These are phyloP conservation scores for Hoplostethus atlanticus DNA, from an alignment of 2,797 vertebrate genomes.

Conservation along the genomic window DNA sequence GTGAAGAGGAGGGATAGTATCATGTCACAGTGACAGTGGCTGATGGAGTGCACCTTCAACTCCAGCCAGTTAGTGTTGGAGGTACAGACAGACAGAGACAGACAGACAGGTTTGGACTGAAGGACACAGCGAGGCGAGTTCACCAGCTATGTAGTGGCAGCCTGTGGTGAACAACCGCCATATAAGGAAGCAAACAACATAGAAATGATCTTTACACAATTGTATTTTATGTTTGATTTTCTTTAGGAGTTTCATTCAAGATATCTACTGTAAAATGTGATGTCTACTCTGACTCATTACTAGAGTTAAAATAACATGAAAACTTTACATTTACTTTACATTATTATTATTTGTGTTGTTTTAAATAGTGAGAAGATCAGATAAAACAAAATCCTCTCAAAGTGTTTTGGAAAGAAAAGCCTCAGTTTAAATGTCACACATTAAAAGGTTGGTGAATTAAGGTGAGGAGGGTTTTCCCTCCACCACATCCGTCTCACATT, in stretches of 20 bases:
- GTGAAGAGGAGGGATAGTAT: constrained; percentile 48
- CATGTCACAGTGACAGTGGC: constrained; percentile 58
- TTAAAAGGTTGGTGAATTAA: neutral
- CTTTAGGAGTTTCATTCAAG: neutral
- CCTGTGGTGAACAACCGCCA: too few relatives aligned
- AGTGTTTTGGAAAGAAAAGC: constrained; percentile 8
- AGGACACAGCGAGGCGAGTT: constrained; percentile 26
- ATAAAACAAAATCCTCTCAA: too few relatives aligned
- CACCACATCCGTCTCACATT: neutral
- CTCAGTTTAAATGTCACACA: neutral
- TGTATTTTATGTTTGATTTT: neutral
- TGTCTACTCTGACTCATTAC: neutral
- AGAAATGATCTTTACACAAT: too few relatives aligned
- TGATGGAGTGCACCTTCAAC: constrained; percentile 54
- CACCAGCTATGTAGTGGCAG: too few relatives aligned
- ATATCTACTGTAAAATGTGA: too few relatives aligned
- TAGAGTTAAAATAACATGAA: constrained; percentile 2
- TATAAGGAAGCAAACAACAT: too few relatives aligned
- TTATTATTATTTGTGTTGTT: too few relatives aligned
- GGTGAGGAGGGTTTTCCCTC: neutral
- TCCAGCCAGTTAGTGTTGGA: constrained; percentile 9
- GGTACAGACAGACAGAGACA: constrained; percentile 48
- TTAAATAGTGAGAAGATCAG: too few relatives aligned
- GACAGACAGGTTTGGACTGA: constrained; percentile 40
- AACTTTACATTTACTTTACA: neutral